phyloP scores from a whole-genome alignment of 2,113 vertebrate species.

The Protobothrops mucrosquamatus region DNA sequence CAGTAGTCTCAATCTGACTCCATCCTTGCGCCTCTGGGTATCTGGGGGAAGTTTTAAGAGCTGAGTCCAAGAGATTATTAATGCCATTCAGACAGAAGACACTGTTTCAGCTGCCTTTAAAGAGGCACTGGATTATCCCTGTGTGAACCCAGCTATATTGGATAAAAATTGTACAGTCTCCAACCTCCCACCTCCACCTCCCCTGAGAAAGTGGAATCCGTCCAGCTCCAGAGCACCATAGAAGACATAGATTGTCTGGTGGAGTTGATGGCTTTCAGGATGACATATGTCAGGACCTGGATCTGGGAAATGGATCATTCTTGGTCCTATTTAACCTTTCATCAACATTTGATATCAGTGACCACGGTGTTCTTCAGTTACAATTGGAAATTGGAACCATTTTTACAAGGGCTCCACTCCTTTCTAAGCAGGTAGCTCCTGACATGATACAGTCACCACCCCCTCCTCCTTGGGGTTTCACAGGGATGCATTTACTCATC shows the following conservation, averaged over 20 bases:
- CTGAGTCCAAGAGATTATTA: neutral
- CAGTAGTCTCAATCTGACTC: neutral
- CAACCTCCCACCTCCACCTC: no score
- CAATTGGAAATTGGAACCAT: neutral
- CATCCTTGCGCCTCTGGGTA: neutral
- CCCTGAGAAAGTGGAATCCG: neutral
- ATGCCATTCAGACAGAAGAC: neutral
- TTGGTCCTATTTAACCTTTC: neutral
- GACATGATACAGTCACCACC: neutral
- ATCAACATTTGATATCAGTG: neutral
- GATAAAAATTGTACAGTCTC: neutral
- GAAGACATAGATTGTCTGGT: no score
- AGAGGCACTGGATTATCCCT: neutral
- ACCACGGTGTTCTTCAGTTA: neutral
- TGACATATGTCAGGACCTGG: neutral
- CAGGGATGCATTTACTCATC: neutral
- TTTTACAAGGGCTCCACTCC: neutral
- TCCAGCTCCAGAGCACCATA: neutral
- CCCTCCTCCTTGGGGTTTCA: neutral
- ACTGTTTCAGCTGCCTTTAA: neutral
- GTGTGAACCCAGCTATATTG: neutral
- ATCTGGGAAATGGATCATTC: neutral
- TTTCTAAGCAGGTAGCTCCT: neutral
- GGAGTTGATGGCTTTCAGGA: neutral
- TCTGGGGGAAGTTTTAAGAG: neutral